Evolutionary conservation across 2,888 invertebrate genomes (phyloP), one percentile per base, ranked within the genome.

Genomic region (Papilio demoleus): DNA sequence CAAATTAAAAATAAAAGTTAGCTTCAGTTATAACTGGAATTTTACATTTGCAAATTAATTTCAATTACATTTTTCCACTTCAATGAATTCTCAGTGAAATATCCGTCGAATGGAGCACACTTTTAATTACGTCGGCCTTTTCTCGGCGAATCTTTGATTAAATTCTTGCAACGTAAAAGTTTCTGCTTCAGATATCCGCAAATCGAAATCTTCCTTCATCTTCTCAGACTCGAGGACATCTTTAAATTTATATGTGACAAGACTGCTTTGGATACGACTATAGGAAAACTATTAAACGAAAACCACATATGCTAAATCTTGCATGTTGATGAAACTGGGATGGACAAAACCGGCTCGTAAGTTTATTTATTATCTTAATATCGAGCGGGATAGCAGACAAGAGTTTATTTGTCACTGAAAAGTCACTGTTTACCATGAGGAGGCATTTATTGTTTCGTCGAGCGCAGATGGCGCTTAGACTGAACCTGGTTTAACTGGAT

Each of bases 141-240:
- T 14, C 36, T 36, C 59, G 4, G 36, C 42, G 63, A 36, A 31
- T 58, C 42, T 36, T 68, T 68, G 63, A 68, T 68, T 68, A 68
- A 68, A 63, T 63, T 63, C 63, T 68, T 68, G 58, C 68, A 45
- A 62, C 31, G 62, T 56, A 42, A 56, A 63, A 45, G 53, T 68
- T 63, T 38, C n/a, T n/a, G 53, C 50, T 63, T 47, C 58, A 17
- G 36, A 63, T 58, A 62, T 62, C 53, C 53, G 38, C 34, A 45
- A 62, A 58, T 58, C 42, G 53, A 67, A 66, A 68, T 63, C 63
- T 42, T 45, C 56, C 45, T 60, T 22, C 47, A 22, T 47, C 47
- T 22, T 12, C 61, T 14, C 22, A n/a, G n/a, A 11, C 36, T 12
- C 11, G 40, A 22, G 40, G n/a, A 40, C 40, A 40, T 36, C 50